Evolutionary conservation across 2,113 vertebrate species (phyloP), one percentile per base, ranked within the genome.

Genomic region (Chiloscyllium plagiosum): DNA sequence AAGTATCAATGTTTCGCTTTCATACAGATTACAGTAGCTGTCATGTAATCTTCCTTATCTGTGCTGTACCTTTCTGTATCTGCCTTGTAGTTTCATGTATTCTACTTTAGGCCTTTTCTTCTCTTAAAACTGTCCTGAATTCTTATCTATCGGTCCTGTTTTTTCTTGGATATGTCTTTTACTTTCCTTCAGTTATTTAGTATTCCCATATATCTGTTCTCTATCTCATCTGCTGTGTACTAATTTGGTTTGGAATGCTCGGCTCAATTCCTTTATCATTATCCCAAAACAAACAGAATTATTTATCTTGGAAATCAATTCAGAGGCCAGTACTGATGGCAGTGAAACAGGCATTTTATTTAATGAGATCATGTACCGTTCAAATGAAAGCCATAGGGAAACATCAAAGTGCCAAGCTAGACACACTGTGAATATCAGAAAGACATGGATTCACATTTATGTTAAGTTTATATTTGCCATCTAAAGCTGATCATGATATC

Each of bases 331-430:
- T 37, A 3, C 61, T 5, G 29, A 33, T 56, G 52, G 66, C 66
- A 69, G 66, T 69, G 92, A 94, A 94, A 47, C n/a, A 61, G 52
- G 24, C 33, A 24, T 69, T 94, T 68, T 94, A 69, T 94, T 94
- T 94, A 22, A 56, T 69, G 65, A 69, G n/a, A 42, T 47, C 20
- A 13, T 94, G 92, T 94, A 69, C 92, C 92, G 92, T 94, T 94
- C 66, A 68, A 68, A 69, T 26, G n/a, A 66, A 94, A 69, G 19
- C 61, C 33, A 47, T 94, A 65, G n/a, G 42, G 50, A 89, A 89
- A 61, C 29, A 56, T 61, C 50, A 22, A 66, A 93, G 66, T 68
- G n/a, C 66, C 52, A 93, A n/a, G n/a, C 42, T 26, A 42, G 24
- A 42, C 47, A 87, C 85, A 33, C 12, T 26, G 29, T 56, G 52